Base-by-base conservation (phyloP, 2,113 vertebrate species). In the Alligator sinensis region DNA sequence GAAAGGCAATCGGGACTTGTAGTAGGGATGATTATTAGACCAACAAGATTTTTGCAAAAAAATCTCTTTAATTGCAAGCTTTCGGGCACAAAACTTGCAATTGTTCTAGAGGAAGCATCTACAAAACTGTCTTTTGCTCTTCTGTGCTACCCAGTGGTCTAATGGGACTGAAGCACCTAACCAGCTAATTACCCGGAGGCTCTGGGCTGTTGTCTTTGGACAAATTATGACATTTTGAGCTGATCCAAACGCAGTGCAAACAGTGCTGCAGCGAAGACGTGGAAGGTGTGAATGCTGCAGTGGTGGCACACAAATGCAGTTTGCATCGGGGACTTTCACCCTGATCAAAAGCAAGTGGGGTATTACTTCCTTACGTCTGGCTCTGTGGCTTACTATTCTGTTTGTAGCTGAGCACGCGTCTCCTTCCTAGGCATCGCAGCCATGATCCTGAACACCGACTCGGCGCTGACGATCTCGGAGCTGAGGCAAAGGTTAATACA, bases 401-500 rank as follows among this genome's bases (percentile, higher is more conserved):
- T 47, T 47, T 47, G 47, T 47, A 47, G 47, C 47, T 47, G 47
- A 47, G 19, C 68, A 11, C 38, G 30, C 0, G 87, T 72, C 28
- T 88, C 60, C 77, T 0, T 8, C 2, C 16, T 47, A 99, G 99
- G 99, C 90, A 96, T 99, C 2, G 92, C 97, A 3, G 98, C 98
- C 5, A 95, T 98, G 97, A 96, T 99, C 88, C 98, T 99, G 84
- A 98, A 98, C 0, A 92, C 97, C 0, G 88, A 89, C 83, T 98
- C 98, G 4, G 96, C 74, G 15, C 92, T 98, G 61, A 97, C 98
- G 2, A 97, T 97, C 3, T 83, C 98, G 0, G 98, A 98, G 89
- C 94, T 99, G 64, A 98, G 98, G 66, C 99, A 99, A 80, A 94
- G 63, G 62, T 97, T 99, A 88, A 95, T 99, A 84, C 96, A 64